Evolutionary conservation across 1,140 invertebrate genomes (phyloP).

Genomic region (Mylabris phalerata): DNA sequence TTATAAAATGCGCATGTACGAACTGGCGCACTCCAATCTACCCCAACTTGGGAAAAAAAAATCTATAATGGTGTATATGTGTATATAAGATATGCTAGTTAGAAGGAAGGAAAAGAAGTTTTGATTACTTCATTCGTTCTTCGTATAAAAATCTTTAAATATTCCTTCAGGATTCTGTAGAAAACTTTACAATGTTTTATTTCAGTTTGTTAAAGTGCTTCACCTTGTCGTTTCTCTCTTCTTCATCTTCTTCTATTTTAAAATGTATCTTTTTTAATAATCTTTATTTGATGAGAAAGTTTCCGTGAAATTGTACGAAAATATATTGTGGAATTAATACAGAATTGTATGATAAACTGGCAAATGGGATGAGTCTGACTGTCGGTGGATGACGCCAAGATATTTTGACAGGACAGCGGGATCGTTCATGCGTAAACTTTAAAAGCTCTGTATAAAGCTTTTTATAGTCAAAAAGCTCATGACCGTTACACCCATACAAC

Average conservation of each 20-base stretch:
- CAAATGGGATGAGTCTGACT: slow-evolving; percentile 18
- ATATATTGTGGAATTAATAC: slow-evolving; percentile 13
- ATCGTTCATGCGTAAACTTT: slow-evolving; percentile 30
- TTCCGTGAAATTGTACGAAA: no score
- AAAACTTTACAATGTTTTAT: no score
- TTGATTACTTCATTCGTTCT: slow-evolving; percentile 31
- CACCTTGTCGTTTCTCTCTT: no score
- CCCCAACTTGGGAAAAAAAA: slow-evolving; percentile 37
- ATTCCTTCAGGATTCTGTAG: no score
- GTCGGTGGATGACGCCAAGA: slow-evolving; percentile 23
- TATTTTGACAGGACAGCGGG: slow-evolving; percentile 27
- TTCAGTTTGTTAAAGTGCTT: no score
- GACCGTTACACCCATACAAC: slow-evolving; percentile 28
- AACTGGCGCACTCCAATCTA: slow-evolving; percentile 30
- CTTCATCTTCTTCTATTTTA: no score
- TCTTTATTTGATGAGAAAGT: no score
- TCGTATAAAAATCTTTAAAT: no score
- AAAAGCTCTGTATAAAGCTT: slow-evolving; percentile 29
- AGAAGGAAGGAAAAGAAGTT: slow-evolving; percentile 38
- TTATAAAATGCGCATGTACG: slow-evolving; percentile 24
- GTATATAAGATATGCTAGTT: slow-evolving; percentile 41
- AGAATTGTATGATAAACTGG: slow-evolving; percentile 24
- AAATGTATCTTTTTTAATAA: no score
- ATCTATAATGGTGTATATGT: slow-evolving; percentile 41
- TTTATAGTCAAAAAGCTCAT: slow-evolving; percentile 30